Evolutionary conservation across 1,140 invertebrate genomes (phyloP).

Genomic region (Megalopta genalis): DNA sequence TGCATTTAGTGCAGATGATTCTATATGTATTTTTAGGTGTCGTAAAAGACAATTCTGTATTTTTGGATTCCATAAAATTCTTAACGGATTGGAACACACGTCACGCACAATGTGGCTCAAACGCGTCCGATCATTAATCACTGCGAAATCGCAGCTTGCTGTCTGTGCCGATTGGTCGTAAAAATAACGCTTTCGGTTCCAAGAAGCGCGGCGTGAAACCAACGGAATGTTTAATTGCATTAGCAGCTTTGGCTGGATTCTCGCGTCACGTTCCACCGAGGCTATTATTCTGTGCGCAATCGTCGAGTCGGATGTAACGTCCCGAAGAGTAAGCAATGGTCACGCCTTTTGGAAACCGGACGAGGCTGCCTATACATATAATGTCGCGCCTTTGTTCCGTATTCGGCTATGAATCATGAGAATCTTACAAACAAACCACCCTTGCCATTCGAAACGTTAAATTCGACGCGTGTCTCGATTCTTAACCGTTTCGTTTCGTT

Average conservation of each 20-base stretch:
- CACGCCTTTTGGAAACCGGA: conserved; percentile 39
- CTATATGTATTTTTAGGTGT: too few species aligned
- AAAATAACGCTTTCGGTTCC: background rate
- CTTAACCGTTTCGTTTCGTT: too few species aligned
- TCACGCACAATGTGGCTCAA: too few species aligned
- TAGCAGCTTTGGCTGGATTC: background rate
- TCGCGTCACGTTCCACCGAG: background rate
- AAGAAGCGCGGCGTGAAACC: background rate
- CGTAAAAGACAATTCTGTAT: too few species aligned
- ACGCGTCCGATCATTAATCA: too few species aligned
- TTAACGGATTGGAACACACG: too few species aligned
- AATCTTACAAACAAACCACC: background rate
- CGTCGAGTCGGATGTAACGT: background rate
- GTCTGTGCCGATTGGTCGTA: too few species aligned
- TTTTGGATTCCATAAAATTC: too few species aligned
- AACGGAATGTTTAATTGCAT: conserved; percentile 20
- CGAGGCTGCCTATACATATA: background rate
- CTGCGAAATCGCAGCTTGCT: too few species aligned
- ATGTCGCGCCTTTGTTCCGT: background rate
- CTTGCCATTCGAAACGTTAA: too few species aligned
- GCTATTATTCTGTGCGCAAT: background rate
- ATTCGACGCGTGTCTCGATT: too few species aligned
- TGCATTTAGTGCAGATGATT: too few species aligned
- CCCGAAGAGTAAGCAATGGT: background rate
- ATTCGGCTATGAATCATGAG: background rate